Conservation (phyloP, 1,140 invertebrate genomes). For the Doryteuthis pealeii region DNA sequence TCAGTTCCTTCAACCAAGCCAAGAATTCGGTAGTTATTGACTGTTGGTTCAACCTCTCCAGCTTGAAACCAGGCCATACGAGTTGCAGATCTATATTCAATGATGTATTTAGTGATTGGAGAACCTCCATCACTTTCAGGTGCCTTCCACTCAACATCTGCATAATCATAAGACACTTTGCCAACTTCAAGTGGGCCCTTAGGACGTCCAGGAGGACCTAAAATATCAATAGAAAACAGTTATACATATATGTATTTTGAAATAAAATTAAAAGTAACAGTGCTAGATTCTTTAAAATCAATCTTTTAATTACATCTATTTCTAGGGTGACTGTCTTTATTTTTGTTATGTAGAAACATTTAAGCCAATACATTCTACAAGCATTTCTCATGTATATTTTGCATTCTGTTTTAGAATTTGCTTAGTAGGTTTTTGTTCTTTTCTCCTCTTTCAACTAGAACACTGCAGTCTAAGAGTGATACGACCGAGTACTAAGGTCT, state of each 20-base stretch:
- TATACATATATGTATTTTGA: not conserved
- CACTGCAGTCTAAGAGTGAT: no score
- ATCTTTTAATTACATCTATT: no score
- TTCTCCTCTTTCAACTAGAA: no score
- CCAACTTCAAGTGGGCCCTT: slow-evolving; percentile 82
- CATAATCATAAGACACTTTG: slow-evolving; percentile 90
- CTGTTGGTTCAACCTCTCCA: slow-evolving; percentile 67
- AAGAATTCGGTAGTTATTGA: slow-evolving; percentile 69
- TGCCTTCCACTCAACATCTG: slow-evolving; percentile 90
- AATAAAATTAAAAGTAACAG: not conserved
- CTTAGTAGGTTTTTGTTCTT: no score
- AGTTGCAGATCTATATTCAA: slow-evolving; percentile 85
- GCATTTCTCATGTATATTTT: no score
- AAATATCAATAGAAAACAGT: slow-evolving; percentile 25
- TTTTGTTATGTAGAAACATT: no score
- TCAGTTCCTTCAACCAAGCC: slow-evolving; percentile 92
- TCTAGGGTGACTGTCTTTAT: no score
- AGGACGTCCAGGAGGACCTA: slow-evolving; percentile 43
- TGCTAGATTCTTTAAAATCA: no score
- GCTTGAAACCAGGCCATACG: slow-evolving; percentile 72
- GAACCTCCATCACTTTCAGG: slow-evolving; percentile 97
- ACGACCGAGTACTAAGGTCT: no score
- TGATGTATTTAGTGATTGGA: slow-evolving; percentile 85
- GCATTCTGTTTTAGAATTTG: no score
- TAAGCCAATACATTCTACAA: no score